A percentile compares a stretch with the other conserved stretches of the same genome.
Conservation (phyloP, 2,113 vertebrate species). For the Crotalus horridus region DNA sequence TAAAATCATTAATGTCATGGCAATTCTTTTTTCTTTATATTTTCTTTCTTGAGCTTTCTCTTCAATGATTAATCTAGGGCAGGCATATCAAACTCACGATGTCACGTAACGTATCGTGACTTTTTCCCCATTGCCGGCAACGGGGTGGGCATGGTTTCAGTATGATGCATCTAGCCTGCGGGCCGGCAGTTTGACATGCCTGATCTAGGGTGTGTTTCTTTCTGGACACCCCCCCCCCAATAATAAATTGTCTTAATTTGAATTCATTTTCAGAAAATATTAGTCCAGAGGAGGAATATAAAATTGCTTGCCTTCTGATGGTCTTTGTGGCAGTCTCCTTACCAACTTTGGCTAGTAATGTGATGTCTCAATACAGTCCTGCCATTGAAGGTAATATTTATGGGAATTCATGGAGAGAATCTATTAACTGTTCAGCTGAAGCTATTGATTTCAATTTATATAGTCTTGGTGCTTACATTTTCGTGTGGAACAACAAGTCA, state of each 20-base stretch:
- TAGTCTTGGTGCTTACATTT: background rate
- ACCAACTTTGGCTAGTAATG: slow-evolving; percentile 94
- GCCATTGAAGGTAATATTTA: slow-evolving; percentile 90
- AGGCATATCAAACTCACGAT: too few relatives aligned
- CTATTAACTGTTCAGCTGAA: slow-evolving; percentile 1
- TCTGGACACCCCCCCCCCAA: background rate
- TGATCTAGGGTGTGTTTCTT: background rate
- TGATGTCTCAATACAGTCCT: slow-evolving; percentile 98
- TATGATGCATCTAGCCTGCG: too few relatives aligned
- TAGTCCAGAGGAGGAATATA: slow-evolving; percentile 98
- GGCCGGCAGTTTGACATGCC: too few relatives aligned
- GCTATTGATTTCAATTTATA: background rate
- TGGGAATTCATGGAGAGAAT: background rate
- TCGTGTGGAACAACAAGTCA: background rate
- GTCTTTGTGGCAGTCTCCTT: slow-evolving; percentile 97
- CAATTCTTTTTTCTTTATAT: background rate
- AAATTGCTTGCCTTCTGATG: slow-evolving; percentile 98
- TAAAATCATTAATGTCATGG: background rate
- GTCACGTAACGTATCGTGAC: too few relatives aligned
- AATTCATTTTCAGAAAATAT: slow-evolving; percentile 85
- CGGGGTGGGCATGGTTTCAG: too few relatives aligned
- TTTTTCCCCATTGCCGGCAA: too few relatives aligned
- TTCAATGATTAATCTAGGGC: background rate
- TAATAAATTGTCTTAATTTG: slow-evolving; percentile 3
- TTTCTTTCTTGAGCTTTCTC: background rate